phyloP scores from a whole-genome alignment of 1,140 invertebrate genomes.

The Delia radicum region DNA sequence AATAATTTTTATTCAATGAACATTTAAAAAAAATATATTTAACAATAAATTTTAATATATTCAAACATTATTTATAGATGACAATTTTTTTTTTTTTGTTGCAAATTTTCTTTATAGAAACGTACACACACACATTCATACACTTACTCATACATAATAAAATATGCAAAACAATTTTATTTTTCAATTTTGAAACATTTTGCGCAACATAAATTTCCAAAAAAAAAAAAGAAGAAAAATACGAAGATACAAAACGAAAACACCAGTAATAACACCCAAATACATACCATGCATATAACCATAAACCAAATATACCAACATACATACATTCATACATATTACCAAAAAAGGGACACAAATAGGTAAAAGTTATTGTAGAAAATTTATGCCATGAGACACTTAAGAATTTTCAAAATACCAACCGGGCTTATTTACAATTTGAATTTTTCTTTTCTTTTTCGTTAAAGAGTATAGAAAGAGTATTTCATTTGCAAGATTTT shows the following conservation, averaged over 20 bases:
- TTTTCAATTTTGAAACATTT: conserved; percentile 2
- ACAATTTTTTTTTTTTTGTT: not conserved
- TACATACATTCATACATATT: not conserved
- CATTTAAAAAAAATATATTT: not conserved
- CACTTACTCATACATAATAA: not conserved
- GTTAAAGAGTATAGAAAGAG: not conserved
- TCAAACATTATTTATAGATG: conserved; percentile 2
- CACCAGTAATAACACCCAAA: not conserved
- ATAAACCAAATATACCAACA: not conserved
- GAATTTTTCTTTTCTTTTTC: not conserved
- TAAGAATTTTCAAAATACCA: conserved; percentile 10
- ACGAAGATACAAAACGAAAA: not conserved
- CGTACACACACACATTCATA: not conserved
- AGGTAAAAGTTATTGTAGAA: not conserved
- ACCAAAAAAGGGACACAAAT: not conserved
- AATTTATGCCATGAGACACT: not conserved
- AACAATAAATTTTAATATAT: conserved; percentile 5
- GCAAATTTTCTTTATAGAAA: not conserved
- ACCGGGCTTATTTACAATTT: not conserved
- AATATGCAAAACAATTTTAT: conserved; percentile 5
- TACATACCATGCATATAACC: not conserved
- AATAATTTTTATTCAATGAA: not conserved
- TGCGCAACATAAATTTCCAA: not conserved
- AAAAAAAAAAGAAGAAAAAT: not conserved
- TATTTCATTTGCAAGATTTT: not conserved